Conservation (phyloP, 2,113 vertebrate species). For the Gallinago undulata region DNA sequence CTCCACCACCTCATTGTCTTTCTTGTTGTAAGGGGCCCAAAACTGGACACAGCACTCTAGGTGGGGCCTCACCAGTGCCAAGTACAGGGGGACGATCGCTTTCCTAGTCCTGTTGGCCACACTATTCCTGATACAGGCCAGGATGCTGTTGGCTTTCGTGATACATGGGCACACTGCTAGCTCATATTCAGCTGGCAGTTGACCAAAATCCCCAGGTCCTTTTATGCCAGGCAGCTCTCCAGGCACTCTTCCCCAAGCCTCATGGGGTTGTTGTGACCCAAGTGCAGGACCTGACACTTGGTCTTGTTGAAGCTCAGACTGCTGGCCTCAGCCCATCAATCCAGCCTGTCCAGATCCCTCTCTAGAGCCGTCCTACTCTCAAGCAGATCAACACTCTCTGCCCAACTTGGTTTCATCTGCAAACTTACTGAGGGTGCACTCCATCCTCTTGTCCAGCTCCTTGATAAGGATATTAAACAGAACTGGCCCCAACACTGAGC, state of each 20-base stretch:
- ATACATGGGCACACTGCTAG: neutral
- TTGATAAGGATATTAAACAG: neutral
- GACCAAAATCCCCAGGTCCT: neutral
- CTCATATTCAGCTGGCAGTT: neutral
- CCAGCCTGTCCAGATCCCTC: neutral
- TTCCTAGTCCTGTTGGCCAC: neutral
- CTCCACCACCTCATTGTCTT: neutral
- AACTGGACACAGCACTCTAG: neutral
- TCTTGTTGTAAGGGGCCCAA: neutral
- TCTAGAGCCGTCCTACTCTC: neutral
- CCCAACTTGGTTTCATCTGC: neutral
- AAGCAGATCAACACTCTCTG: neutral
- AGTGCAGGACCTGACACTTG: rapidly evolving
- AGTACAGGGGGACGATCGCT: rapidly evolving
- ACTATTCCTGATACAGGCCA: neutral
- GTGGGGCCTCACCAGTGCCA: neutral
- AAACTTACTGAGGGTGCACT: neutral
- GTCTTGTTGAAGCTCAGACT: neutral
- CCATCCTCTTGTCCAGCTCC: rapidly evolving
- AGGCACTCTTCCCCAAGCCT: neutral
- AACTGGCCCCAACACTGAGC: neutral
- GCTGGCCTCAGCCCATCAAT: rapidly evolving
- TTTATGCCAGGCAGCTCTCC: neutral
- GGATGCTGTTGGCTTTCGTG: neutral
- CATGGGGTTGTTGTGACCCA: neutral